Evolutionary conservation across 2,113 vertebrate genomes (phyloP).

Genomic region (Phoenicopterus ruber): DNA sequence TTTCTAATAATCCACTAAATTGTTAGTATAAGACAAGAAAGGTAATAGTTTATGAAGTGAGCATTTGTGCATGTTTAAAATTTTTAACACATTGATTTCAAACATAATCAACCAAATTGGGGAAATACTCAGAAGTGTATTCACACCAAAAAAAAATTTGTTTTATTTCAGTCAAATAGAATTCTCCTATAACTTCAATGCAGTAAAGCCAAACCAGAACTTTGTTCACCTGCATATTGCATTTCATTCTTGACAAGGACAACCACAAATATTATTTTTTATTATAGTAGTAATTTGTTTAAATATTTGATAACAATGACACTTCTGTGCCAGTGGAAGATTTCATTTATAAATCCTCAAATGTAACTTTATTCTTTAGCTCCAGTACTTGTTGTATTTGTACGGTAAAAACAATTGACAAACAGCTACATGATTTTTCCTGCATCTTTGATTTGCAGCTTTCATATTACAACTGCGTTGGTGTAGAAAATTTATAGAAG

Average conservation of each 20-base stretch:
- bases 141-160: not conserved
- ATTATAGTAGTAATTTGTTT: not conserved
- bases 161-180: not conserved
- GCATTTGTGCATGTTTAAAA: not conserved
- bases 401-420: not conserved
- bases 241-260: not conserved
- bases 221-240: not conserved
- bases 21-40: not conserved
- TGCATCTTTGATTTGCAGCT: conserved; percentile 24
- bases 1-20: not conserved
- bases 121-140: not conserved
- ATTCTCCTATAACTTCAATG: not conserved
- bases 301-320: not conserved
- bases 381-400: not conserved
- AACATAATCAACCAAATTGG: not conserved
- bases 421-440: not conserved
- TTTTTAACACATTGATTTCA: conserved; percentile 3
- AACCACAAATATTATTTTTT: not conserved
- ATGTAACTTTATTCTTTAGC: not conserved
- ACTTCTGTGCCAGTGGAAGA: not conserved
- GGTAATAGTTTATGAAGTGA: not conserved
- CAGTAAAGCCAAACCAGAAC: not conserved
- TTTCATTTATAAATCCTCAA: not conserved
- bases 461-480: not conserved
- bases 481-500: not conserved